These are phyloP conservation scores for Speoplatyrhinus poulsoni DNA, from an alignment of 2,113 vertebrate species.

Conservation along the genomic window DNA sequence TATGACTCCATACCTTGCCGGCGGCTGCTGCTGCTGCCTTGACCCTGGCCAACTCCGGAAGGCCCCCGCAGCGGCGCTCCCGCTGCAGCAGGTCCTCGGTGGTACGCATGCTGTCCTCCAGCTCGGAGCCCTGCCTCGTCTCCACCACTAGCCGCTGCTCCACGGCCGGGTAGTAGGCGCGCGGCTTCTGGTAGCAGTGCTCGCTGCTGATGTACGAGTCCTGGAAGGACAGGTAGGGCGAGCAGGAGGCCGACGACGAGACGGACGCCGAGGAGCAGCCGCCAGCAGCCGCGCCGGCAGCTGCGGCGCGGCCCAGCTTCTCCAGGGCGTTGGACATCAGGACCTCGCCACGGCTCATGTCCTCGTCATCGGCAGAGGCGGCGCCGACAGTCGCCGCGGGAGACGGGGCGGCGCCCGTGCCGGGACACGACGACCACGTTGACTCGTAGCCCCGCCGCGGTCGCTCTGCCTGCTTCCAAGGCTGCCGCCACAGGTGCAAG, in stretches of 20 bases:
- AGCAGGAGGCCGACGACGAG: slow-evolving; percentile 51
- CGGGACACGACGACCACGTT: slow-evolving; percentile 2
- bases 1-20: slow-evolving; percentile 76
- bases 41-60: slow-evolving; percentile 80
- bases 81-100: slow-evolving; percentile 82
- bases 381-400: slow-evolving; percentile 39
- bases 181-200: slow-evolving; percentile 97
- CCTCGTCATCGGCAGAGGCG: slow-evolving; percentile 35
- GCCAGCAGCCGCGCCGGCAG: slow-evolving; percentile 28
- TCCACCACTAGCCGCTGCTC: slow-evolving; percentile 94
- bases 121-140: slow-evolving; percentile 82
- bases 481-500: slow-evolving; percentile 90
- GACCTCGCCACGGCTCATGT: slow-evolving; percentile 65
- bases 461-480: slow-evolving; percentile 87
- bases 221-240: slow-evolving; percentile 79
- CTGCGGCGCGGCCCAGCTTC: slow-evolving; percentile 80
- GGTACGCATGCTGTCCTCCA: slow-evolving; percentile 85
- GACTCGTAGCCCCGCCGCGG: slow-evolving; percentile 70
- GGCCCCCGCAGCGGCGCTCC: slow-evolving; percentile 81
- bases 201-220: slow-evolving; percentile 95
- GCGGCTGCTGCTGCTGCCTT: slow-evolving; percentile 72
- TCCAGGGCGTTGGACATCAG: slow-evolving; percentile 64
- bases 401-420: slow-evolving; percentile 51
- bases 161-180: slow-evolving; percentile 89
- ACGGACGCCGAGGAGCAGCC: slow-evolving; percentile 44